These are phyloP conservation scores for Pseudochirops corinnae DNA, from an alignment of 2,797 vertebrate species.

Conservation along the genomic window DNA sequence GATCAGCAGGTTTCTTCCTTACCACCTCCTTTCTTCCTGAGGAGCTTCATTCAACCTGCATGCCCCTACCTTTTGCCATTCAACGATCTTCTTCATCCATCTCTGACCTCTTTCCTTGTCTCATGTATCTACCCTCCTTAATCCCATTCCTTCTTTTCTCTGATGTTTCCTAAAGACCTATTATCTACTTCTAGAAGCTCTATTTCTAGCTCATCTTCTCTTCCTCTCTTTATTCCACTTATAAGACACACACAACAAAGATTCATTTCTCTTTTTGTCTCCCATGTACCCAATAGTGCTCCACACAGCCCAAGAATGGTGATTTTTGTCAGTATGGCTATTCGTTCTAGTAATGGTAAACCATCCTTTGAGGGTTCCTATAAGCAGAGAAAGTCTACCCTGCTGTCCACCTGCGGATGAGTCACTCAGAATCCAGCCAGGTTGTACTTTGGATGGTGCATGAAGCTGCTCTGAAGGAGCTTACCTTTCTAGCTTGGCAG, in stretches of 20 bases:
- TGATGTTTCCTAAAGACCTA: background rate
- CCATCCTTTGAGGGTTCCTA: background rate
- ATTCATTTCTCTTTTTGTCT: background rate
- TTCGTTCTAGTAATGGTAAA: background rate
- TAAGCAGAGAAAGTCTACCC: background rate
- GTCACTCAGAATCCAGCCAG: background rate
- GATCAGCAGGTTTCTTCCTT: background rate
- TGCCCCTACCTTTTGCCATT: background rate
- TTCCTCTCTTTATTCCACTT: slow-evolving; percentile 22
- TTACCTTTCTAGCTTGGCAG: too few relatives aligned
- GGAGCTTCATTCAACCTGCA: background rate
- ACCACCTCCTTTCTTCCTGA: background rate
- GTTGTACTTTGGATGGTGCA: background rate
- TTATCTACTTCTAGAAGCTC: background rate
- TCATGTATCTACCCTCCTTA: background rate
- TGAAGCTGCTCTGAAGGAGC: background rate
- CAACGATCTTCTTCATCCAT: background rate
- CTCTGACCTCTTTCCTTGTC: background rate
- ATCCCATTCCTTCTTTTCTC: background rate
- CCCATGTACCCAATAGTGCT: background rate
- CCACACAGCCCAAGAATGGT: background rate
- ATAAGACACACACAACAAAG: background rate
- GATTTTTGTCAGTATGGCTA: background rate
- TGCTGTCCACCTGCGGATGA: background rate
- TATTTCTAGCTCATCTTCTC: background rate